These are phyloP conservation scores for Tachuris rubrigastra DNA, from an alignment of 2,113 vertebrate genomes.

Conservation along the genomic window DNA sequence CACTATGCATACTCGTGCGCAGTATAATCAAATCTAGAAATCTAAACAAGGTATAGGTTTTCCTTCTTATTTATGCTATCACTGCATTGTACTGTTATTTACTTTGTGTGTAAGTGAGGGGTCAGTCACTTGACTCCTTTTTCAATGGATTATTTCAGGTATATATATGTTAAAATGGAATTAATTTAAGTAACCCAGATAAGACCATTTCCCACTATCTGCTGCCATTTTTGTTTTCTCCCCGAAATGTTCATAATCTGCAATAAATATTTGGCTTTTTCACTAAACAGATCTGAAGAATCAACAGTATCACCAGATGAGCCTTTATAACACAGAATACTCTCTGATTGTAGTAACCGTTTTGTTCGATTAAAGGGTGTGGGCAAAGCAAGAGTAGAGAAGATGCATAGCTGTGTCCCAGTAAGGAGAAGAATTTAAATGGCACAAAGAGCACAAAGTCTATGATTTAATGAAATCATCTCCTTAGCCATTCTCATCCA, in stretches of 20 bases:
- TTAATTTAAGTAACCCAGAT: slow-evolving; percentile 27
- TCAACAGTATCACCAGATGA: neutral
- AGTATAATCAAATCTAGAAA: neutral
- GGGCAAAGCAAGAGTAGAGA: neutral
- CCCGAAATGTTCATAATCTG: neutral
- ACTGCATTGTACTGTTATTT: neutral
- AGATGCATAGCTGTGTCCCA: neutral
- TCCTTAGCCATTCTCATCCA: neutral
- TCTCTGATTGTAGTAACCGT: accelerated
- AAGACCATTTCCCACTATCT: slow-evolving; percentile 23
- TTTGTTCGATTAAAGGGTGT: neutral
- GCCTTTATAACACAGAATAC: neutral
- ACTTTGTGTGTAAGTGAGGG: neutral
- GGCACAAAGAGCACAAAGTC: neutral
- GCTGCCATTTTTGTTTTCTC: slow-evolving; percentile 36
- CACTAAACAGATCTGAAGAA: neutral
- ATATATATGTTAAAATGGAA: slow-evolving; percentile 40
- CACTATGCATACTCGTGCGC: neutral
- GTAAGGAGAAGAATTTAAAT: neutral
- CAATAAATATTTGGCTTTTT: slow-evolving; percentile 11
- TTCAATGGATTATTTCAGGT: neutral
- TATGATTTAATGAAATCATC: neutral
- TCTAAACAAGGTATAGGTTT: neutral
- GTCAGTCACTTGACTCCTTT: neutral
- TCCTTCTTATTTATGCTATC: neutral